Base-by-base conservation (phyloP, 1,140 invertebrate species). In the Harpegnathos saltator region DNA sequence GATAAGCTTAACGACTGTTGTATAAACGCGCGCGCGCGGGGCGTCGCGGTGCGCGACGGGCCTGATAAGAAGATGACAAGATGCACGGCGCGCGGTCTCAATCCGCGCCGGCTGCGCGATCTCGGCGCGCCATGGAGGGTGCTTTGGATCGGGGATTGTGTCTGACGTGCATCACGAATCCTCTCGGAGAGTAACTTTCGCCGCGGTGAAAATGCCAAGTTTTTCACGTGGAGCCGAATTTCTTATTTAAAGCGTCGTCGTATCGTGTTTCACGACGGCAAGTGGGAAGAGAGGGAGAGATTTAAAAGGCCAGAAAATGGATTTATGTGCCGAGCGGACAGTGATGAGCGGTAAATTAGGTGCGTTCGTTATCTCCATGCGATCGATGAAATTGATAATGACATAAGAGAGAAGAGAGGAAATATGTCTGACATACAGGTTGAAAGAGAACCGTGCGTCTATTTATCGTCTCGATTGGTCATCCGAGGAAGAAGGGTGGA, bases 1-100 rank as follows among this genome's bases (percentile, higher is more conserved):
- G 86, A 86, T 87, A 84, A 80, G 61, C 56, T 84, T 83, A 87
- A 87, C 84, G 85, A 80, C 69, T 66, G 74, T 86, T 85, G 50
- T 63, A 48, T 71, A 71, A 73, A 77, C 19, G 77, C 48, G 81
- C 58, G 59, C 71, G 71, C 33, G 33, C 33, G 7, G 7, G 33
- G 33, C 7, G 33, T n/a, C n/a, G n/a, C 29, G 29, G 29, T 1
- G 0, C 24, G 68, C n/a, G 24, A 9, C 50, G 52, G 22, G 38
- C 19, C 11, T 24, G 74, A 80, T 80, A 71, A 48, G 22, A 7
- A 19, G 66, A 81, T 84, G 78, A 85, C 5, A 33, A 33, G 29
- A 54, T n/a, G n/a, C n/a, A n/a, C n/a, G n/a, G n/a, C n/a, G n/a
- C 22, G 54, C 61, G 5, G 3, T 12, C 12, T 38, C 44, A 38